phyloP scores from a whole-genome alignment of 2,113 vertebrate species.

The Anhinga rufa region DNA sequence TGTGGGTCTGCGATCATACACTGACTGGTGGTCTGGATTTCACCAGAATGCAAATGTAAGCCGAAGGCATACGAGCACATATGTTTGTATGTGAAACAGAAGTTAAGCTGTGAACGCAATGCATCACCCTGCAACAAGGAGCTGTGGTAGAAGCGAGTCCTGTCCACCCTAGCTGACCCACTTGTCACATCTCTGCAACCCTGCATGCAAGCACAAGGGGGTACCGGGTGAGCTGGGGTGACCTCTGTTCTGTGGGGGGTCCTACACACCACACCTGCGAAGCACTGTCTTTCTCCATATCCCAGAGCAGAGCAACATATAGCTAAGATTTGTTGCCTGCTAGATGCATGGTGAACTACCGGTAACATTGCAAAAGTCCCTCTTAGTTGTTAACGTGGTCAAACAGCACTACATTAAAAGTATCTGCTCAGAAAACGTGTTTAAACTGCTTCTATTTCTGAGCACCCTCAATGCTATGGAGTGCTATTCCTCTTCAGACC shows the following conservation, averaged over 20 bases:
- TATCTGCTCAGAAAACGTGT: neutral
- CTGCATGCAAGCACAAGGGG: rapidly evolving
- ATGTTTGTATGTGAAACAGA: neutral
- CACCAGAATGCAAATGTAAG: neutral
- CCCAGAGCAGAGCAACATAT: neutral
- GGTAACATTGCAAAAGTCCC: neutral
- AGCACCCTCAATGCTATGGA: neutral
- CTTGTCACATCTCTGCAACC: neutral
- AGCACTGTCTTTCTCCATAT: neutral
- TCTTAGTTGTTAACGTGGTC: neutral
- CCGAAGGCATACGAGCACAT: neutral
- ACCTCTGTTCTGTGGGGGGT: neutral
- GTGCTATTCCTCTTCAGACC: neutral
- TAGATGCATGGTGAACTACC: rapidly evolving
- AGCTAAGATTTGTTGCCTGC: neutral
- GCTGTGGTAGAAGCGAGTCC: neutral
- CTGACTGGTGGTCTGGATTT: neutral
- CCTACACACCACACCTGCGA: neutral
- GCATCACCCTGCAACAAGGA: neutral
- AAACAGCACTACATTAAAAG: neutral
- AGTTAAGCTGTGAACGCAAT: neutral
- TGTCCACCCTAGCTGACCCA: neutral
- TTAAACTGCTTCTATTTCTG: neutral
- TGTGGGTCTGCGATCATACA: neutral
- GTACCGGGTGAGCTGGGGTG: neutral